phyloP scores from a whole-genome alignment of 1,140 invertebrate species.

The Coenobita brevimanus region DNA sequence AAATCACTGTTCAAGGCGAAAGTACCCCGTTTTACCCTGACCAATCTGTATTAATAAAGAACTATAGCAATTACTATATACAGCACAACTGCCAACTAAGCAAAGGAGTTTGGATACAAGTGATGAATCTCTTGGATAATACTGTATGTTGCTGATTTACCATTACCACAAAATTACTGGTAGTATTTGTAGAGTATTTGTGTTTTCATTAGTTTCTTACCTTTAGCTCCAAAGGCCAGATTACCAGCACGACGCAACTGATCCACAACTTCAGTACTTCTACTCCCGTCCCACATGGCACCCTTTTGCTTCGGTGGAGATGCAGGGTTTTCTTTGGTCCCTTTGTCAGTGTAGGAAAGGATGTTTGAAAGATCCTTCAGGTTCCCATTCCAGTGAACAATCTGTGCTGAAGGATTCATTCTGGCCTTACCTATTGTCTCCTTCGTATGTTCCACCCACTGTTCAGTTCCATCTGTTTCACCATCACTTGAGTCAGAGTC shows the following conservation, averaged over 20 bases:
- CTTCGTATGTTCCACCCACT: conserved; percentile 53
- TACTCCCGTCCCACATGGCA: conserved; percentile 44
- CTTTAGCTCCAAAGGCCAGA: conserved; percentile 41
- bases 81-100: too few species aligned
- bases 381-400: conserved; percentile 42
- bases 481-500: conserved; percentile 33
- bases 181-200: too few species aligned
- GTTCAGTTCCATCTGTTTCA: conserved; percentile 28
- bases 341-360: background rate
- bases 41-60: too few species aligned
- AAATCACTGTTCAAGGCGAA: too few species aligned
- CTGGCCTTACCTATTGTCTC: conserved; percentile 38
- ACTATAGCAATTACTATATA: too few species aligned
- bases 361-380: conserved; percentile 22
- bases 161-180: too few species aligned
- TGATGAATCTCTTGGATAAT: too few species aligned
- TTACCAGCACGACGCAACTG: conserved; percentile 49
- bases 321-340: background rate
- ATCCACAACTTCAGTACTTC: conserved; percentile 38
- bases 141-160: too few species aligned
- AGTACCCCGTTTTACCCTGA: too few species aligned
- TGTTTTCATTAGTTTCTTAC: too few species aligned
- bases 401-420: conserved; percentile 1
- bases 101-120: too few species aligned
- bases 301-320: background rate